phyloP scores from a whole-genome alignment of 2,113 vertebrate species.

The Protomyctophum bolini region DNA sequence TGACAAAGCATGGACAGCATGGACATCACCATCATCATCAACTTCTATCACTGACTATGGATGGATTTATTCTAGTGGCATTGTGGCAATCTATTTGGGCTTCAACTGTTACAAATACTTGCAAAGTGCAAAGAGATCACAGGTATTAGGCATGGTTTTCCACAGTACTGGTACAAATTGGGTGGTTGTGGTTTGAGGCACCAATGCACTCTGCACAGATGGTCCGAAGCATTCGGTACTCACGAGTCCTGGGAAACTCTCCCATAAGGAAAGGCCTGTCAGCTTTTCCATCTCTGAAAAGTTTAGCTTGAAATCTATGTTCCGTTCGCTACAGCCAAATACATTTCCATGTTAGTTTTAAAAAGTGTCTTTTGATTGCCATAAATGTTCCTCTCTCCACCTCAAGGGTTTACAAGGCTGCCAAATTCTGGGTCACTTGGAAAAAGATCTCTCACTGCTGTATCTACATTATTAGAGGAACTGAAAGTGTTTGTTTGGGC shows the following conservation, averaged over 20 bases:
- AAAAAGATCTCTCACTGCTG: conserved; percentile 43
- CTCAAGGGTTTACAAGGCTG: conserved; percentile 43
- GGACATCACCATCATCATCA: too few relatives aligned
- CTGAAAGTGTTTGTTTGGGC: conserved; percentile 23
- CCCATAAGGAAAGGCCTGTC: conserved; percentile 64
- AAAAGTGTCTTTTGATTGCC: conserved; percentile 53
- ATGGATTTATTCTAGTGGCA: too few relatives aligned
- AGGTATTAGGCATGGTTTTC: conserved; percentile 39
- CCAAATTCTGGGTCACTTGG: conserved; percentile 50
- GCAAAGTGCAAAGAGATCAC: conserved; percentile 21
- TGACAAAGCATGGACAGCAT: too few relatives aligned
- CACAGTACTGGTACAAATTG: conserved; percentile 24
- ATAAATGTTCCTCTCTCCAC: conserved; percentile 49
- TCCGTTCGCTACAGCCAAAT: conserved; percentile 58
- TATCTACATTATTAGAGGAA: conserved; percentile 39
- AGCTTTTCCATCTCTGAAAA: conserved; percentile 74
- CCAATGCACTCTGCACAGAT: conserved; percentile 11
- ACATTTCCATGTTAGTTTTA: conserved; percentile 73
- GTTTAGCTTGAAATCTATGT: conserved; percentile 48
- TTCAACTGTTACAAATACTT: conserved; percentile 9
- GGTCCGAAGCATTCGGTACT: conserved; percentile 36
- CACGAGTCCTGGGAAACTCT: conserved; percentile 58
- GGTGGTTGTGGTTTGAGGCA: conserved; percentile 16
- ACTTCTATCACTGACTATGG: too few relatives aligned
- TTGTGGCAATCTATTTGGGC: background rate